These are phyloP conservation scores for Myotis yumanensis DNA, from an alignment of 2,113 vertebrate genomes.

Conservation along the genomic window DNA sequence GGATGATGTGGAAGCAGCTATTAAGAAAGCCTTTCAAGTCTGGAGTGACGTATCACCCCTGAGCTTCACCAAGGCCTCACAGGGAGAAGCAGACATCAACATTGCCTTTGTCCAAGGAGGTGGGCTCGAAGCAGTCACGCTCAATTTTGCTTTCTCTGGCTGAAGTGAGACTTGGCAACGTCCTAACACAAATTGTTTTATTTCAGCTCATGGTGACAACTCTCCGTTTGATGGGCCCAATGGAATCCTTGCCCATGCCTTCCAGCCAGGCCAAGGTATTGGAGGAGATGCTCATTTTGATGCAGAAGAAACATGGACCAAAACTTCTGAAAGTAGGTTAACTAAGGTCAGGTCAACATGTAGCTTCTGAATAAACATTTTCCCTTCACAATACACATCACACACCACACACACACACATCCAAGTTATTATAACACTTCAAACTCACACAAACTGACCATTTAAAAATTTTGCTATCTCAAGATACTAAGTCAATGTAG, in stretches of 20 bases:
- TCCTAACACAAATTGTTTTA: background rate
- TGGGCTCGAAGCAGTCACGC: slow-evolving; percentile 24
- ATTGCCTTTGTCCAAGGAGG: slow-evolving; percentile 87
- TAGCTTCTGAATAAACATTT: background rate
- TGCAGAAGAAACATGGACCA: slow-evolving; percentile 90
- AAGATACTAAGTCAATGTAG: background rate
- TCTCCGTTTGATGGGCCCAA: slow-evolving; percentile 94
- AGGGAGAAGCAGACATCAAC: slow-evolving; percentile 89
- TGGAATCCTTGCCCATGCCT: slow-evolving; percentile 93
- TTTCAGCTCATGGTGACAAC: slow-evolving; percentile 89
- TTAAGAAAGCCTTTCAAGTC: slow-evolving; percentile 86
- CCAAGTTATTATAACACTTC: background rate
- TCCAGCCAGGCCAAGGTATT: slow-evolving; percentile 88
- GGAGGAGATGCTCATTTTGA: slow-evolving; percentile 95
- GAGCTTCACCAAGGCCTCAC: slow-evolving; percentile 84
- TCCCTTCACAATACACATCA: too few relatives aligned
- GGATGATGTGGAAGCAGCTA: slow-evolving; percentile 84
- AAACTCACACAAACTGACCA: background rate
- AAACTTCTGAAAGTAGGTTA: slow-evolving; percentile 80
- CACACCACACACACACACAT: background rate
- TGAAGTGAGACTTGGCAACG: background rate
- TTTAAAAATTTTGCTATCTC: background rate
- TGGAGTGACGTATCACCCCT: slow-evolving; percentile 89
- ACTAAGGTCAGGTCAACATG: background rate
- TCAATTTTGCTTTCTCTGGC: background rate